Percentiles rank a stretch among this genome's conserved stretches.
Evolutionary conservation across 2,797 vertebrate species (phyloP).

Genomic region (Xenentodon cancila): DNA sequence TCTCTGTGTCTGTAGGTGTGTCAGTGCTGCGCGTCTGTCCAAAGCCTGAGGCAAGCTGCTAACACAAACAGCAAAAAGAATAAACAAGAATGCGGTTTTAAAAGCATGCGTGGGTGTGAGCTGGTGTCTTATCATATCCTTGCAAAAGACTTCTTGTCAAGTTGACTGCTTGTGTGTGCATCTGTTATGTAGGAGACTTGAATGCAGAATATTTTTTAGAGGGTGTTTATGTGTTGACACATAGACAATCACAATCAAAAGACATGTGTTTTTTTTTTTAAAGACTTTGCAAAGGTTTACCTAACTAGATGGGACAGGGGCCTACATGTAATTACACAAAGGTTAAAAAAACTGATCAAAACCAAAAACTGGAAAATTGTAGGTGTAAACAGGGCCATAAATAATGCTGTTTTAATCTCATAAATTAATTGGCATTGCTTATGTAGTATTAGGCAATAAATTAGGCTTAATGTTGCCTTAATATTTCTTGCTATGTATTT

Average conservation of each 20-base stretch:
- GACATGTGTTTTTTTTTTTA: constrained; percentile 59
- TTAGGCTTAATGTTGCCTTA: constrained; percentile 26
- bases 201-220: constrained; percentile 47
- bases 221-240: constrained; percentile 12
- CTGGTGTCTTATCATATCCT: constrained; percentile 67
- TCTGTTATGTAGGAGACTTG: constrained; percentile 68
- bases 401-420: constrained; percentile 29
- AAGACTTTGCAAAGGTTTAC: constrained; percentile 49
- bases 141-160: constrained; percentile 69
- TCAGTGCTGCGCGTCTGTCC: constrained; percentile 56
- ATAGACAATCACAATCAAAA: constrained; percentile 42
- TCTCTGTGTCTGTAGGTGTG: constrained; percentile 60
- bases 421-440: constrained; percentile 27
- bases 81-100: constrained; percentile 53
- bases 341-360: constrained; percentile 60
- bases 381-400: neutral
- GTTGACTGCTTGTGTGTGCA: constrained; percentile 54
- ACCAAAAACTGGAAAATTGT: constrained; percentile 36
- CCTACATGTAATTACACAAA: constrained; percentile 48
- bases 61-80: constrained; percentile 52
- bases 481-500: constrained; percentile 34
- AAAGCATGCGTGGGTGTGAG: constrained; percentile 55
- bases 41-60: constrained; percentile 55
- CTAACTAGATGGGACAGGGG: constrained; percentile 45
- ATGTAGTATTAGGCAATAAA: constrained; percentile 24